Evolutionary conservation across 2,797 vertebrate genomes (phyloP), one percentile per base, ranked within the genome.

Genomic region (Mus spretus): DNA sequence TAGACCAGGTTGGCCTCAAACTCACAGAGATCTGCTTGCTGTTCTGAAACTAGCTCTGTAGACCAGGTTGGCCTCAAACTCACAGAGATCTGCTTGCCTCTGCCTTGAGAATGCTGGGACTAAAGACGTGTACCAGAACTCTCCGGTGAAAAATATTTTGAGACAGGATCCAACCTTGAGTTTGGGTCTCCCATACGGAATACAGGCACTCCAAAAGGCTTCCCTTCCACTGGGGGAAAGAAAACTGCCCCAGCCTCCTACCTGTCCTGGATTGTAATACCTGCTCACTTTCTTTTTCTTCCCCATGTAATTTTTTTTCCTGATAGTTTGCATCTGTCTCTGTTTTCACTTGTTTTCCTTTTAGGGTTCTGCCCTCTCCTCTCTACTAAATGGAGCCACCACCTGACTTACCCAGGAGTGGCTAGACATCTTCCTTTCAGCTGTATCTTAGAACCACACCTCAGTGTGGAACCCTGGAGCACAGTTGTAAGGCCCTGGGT

Each of bases 271-370:
- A 53, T 37, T 2, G 5, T 8, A 72, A 34, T 22, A 0, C 9
- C 8, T 6, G 44, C 28, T 50, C 13, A 19, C n/a, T 50, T 50
- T 34, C 44, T n/a, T 63, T 44, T 63, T 44, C 81, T 31, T 83
- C 59, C n/a, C 8, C 3, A 15, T 40, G 24, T 31, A 70, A 40
- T 26, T 50, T 19, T 34, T 34, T 34, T 55, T 57, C 31, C 72
- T 9, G 34, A 40, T 11, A 37, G 31, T 72, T 67, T 75, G 22
- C 17, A 9, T 80, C 74, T 89, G 34, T 83, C 75, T 78, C n/a
- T 83, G 81, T 83, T 63, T 61, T 83, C 22, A 34, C 15, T 59
- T 77, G 57, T 37, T 95, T 90, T 31, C 86, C 40, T 94, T 57
- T 81, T 31, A 85, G 59, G 28, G 26, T 50, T 67, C 70, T 89